Base-by-base conservation (phyloP, 1,140 invertebrate species). In the Trypoxylus dichotomus region DNA sequence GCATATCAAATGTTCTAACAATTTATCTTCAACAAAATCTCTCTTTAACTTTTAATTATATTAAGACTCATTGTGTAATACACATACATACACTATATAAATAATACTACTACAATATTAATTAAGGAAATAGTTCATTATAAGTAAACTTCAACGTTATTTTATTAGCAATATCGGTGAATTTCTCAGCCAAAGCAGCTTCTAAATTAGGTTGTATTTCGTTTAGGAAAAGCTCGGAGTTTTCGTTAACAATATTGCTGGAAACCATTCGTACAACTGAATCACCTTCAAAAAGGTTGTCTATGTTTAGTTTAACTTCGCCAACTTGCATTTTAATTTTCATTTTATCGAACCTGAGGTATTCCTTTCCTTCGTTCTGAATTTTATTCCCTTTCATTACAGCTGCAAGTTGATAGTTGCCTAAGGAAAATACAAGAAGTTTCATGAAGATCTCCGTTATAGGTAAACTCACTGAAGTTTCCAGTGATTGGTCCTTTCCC, bases 61-160 rank as follows among this genome's bases (percentile, higher is more conserved):
- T n/a, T n/a, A n/a, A n/a, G n/a, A n/a, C n/a, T n/a, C n/a, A n/a
- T n/a, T n/a, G n/a, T n/a, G n/a, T n/a, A n/a, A n/a, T n/a, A n/a
- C n/a, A n/a, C n/a, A n/a, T n/a, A n/a, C n/a, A n/a, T n/a, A n/a
- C n/a, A n/a, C n/a, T n/a, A n/a, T n/a, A n/a, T n/a, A n/a, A 71
- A 54, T 54, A 54, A n/a, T 54, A 19, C n/a, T 54, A 6, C 5
- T 7, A 37, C 32, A 11, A 5, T 42, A 21, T 7, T 47, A 7
- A 54, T 87, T 83, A 89, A 32, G 89, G 88, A 82, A 93, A 93
- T 24, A 93, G 83, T 86, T 93, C 91, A 75, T 92, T 87, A 82
- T 92, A 92, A 8, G 91, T 91, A 83, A 93, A 93, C 76, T 88
- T 89, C 13, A 88, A 87, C 1, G 91, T 92, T 58, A 93, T 91